phyloP scores from a whole-genome alignment of 1,140 invertebrate genomes.

The Lepidurus apus region DNA sequence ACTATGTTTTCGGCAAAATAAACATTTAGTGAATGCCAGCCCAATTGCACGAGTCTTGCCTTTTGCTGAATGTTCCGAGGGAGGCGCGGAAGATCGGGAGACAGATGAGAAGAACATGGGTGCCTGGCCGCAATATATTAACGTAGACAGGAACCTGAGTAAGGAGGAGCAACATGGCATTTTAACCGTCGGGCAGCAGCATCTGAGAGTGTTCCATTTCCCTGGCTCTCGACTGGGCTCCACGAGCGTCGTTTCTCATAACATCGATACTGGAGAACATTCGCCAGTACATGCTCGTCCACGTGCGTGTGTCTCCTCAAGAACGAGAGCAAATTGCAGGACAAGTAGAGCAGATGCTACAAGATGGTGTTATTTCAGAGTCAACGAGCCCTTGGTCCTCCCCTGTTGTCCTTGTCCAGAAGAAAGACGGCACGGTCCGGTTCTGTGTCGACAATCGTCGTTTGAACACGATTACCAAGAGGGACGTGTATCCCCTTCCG shows the following conservation, averaged over 20 bases:
- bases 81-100: neutral
- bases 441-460: constrained; percentile 48
- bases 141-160: neutral
- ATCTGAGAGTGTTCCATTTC: neutral
- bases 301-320: constrained; percentile 29
- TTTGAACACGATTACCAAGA: constrained; percentile 45
- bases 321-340: constrained; percentile 39
- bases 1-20: neutral
- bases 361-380: constrained; percentile 42
- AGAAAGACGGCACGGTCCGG: constrained; percentile 46
- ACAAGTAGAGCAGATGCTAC: constrained; percentile 42
- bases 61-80: neutral
- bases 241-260: neutral
- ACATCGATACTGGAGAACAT: neutral
- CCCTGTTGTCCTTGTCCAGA: constrained; percentile 46
- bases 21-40: neutral
- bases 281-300: neutral
- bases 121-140: neutral
- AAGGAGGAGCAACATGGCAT: neutral
- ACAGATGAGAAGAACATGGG: neutral
- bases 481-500: constrained; percentile 48
- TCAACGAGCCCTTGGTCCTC: constrained; percentile 45
- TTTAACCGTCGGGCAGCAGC: neutral
- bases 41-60: neutral
- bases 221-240: neutral